Base-by-base conservation (phyloP, 2,888 invertebrate species). In the Willowsia nigromaculata region DNA sequence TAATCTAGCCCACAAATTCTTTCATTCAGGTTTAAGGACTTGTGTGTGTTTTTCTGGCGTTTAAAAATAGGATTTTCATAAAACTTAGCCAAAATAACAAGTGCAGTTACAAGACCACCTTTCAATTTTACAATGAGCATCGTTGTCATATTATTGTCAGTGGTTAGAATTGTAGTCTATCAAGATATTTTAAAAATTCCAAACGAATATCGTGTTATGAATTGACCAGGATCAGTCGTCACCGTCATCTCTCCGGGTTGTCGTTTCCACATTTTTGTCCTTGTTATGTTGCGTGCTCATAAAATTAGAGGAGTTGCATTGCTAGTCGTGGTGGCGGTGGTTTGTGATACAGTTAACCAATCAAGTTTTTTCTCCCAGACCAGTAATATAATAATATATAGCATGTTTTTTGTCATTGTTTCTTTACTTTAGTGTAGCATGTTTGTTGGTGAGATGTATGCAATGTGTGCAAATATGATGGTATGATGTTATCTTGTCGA, bases 281-380 rank as follows among this genome's bases (percentile, higher is more conserved):
- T 80, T 80, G 78, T 86, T 65, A 65, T 80, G 80, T 80, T 68
- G 47, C 68, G 80, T 86, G 86, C 37, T 65, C 43, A 76, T 22
- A 30, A 78, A 85, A 85, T 85, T 85, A 53, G 78, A 86, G 62
- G 65, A 65, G 80, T 86, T 65, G 68, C 80, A 68, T 22, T 68
- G 18, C 7, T 53, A 5, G 9, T n/a, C n/a, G n/a, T 7, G 9
- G n/a, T 56, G 74, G 25, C 37, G 43, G 13, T 25, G 27, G 50
- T 74, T 25, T 15, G 18, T 15, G 25, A n/a, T 11, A 47, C 11
- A 65, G 50, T 37, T 50, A 76, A 80, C 80, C 78, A 80, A 85
- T 86, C 86, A 86, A 86, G 81, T 86, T 86, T 80, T n/a, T 59
- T 80, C 33, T 68, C 37, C 37, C n/a, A 68, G 40, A 37, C 40